phyloP scores from a whole-genome alignment of 2,888 invertebrate species.

The Ophraella communa region DNA sequence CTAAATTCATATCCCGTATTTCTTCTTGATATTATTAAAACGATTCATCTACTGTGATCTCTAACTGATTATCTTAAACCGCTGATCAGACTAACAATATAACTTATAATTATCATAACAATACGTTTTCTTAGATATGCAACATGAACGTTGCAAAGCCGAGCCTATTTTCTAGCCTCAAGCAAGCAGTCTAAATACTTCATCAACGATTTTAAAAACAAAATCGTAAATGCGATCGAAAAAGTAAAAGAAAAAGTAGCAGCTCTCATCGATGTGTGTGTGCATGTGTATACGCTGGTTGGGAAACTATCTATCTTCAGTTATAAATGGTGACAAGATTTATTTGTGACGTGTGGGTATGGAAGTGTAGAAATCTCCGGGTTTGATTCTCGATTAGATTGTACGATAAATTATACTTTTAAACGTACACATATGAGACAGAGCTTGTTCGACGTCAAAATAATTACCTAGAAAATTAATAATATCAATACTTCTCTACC shows the following conservation, averaged over 20 bases:
- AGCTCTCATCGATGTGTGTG: constrained; percentile 13
- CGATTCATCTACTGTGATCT: too few species aligned
- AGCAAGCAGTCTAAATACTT: constrained; percentile 11
- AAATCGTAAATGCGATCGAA: constrained; percentile 33
- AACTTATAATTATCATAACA: background rate
- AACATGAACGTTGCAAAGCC: background rate
- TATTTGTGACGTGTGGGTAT: constrained; percentile 38
- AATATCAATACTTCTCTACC: constrained; percentile 2
- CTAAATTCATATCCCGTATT: too few species aligned
- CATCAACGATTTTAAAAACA: constrained; percentile 29
- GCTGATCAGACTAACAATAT: background rate
- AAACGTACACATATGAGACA: constrained; percentile 25
- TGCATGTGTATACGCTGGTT: constrained; percentile 14
- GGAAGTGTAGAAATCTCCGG: constrained; percentile 39
- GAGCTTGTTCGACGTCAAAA: constrained; percentile 18
- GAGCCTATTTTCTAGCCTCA: constrained; percentile 15
- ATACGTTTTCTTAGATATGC: background rate
- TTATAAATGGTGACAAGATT: constrained; percentile 41
- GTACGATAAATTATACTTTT: constrained; percentile 36
- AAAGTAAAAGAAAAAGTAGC: constrained; percentile 25
- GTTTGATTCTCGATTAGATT: constrained; percentile 40
- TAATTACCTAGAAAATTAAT: constrained; percentile 23
- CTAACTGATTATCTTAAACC: background rate
- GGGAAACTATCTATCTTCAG: constrained; percentile 33
- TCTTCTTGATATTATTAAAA: too few species aligned